Percentiles rank a stretch among this genome's conserved stretches.
Conservation (phyloP, 2,797 vertebrate genomes). For the Coilia nasus region DNA sequence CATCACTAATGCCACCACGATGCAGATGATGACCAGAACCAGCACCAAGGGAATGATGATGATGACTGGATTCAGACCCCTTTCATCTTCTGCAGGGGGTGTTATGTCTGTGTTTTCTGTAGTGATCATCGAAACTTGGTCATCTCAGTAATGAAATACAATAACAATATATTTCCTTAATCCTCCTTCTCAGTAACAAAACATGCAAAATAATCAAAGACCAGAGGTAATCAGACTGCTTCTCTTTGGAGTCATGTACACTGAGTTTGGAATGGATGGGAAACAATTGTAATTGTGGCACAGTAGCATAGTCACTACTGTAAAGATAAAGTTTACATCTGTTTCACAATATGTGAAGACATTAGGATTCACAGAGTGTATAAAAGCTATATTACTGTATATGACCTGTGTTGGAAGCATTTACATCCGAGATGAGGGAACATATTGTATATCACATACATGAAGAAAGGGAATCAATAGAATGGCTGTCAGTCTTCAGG, state of each 20-base stretch:
- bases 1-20: neutral
- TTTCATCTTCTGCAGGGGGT: neutral
- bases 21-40: slow-evolving; percentile 5
- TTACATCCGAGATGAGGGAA: no score
- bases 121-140: neutral
- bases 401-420: no score
- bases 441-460: no score
- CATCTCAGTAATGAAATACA: neutral
- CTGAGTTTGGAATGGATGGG: no score
- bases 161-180: neutral
- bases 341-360: no score
- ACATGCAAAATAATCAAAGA: neutral
- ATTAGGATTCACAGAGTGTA: no score
- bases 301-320: no score
- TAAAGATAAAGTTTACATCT: no score
- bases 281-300: no score
- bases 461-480: neutral
- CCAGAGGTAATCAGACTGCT: neutral
- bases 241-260: no score
- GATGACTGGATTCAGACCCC: neutral
- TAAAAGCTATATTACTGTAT: no score
- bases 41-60: neutral
- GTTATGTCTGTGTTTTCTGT: neutral
- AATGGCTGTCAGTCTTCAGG: neutral
- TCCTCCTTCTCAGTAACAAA: neutral